A percentile compares a stretch with the other conserved stretches of the same genome.
Evolutionary conservation across 2,113 vertebrate species (phyloP).

Genomic region (Brachirus orientalis): DNA sequence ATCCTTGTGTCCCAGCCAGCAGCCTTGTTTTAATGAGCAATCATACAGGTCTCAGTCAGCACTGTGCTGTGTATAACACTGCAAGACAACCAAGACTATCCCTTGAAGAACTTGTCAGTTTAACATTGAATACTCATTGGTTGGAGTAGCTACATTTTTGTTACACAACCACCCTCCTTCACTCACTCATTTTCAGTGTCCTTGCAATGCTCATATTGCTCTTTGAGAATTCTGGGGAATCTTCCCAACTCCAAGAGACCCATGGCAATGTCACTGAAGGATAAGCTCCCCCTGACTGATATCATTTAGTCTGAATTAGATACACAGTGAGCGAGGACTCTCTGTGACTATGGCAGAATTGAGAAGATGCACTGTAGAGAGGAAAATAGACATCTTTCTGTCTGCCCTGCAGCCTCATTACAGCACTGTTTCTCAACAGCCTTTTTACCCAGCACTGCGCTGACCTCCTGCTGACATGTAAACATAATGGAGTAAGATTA

Average conservation of each 20-base stretch:
- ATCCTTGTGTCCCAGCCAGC: too few relatives aligned
- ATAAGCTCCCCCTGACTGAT: conserved; percentile 1
- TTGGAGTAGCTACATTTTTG: too few relatives aligned
- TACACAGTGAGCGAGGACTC: conserved; percentile 5
- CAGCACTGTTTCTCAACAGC: conserved; percentile 28
- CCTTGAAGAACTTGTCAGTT: too few relatives aligned
- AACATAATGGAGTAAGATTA: conserved; percentile 66
- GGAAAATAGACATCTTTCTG: not conserved
- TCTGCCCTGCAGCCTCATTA: conserved; percentile 31
- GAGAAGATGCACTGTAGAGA: conserved; percentile 21
- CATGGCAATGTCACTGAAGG: conserved; percentile 9
- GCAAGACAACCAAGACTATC: too few relatives aligned
- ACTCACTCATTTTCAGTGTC: conserved; percentile 1
- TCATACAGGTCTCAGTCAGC: too few relatives aligned
- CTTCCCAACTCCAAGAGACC: not conserved
- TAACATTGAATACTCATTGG: too few relatives aligned
- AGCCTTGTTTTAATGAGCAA: too few relatives aligned
- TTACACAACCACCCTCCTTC: too few relatives aligned
- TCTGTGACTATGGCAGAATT: conserved; percentile 43
- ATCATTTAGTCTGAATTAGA: conserved; percentile 39
- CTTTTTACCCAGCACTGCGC: conserved; percentile 11
- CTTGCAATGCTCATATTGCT: conserved; percentile 15
- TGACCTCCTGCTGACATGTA: conserved; percentile 63
- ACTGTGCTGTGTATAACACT: too few relatives aligned
- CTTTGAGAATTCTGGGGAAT: conserved; percentile 4